phyloP scores from a whole-genome alignment of 1,140 invertebrate genomes.

The Drosophila erecta region DNA sequence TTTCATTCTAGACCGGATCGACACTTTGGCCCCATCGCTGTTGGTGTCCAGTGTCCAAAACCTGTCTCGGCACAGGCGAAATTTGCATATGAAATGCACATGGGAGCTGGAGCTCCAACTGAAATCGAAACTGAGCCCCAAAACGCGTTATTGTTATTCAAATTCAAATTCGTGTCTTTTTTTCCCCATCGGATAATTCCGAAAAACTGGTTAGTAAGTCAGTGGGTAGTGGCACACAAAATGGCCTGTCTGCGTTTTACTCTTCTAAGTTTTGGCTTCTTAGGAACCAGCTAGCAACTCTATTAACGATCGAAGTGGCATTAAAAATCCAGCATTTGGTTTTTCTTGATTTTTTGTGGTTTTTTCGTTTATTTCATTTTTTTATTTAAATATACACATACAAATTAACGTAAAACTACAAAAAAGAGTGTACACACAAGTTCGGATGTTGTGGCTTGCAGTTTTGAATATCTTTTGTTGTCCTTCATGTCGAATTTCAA shows the following conservation, averaged over 20 bases:
- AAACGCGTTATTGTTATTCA: conserved; percentile 81
- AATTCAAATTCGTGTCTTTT: conserved; percentile 67
- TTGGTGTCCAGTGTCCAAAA: conserved; percentile 28
- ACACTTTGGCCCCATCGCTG: conserved; percentile 29
- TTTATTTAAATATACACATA: conserved; percentile 82
- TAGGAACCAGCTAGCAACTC: conserved; percentile 23
- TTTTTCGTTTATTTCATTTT: conserved; percentile 44
- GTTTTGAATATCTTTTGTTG: conserved; percentile 53
- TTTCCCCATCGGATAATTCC: conserved; percentile 51
- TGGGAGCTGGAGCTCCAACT: conserved; percentile 49
- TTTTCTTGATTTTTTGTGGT: conserved; percentile 49
- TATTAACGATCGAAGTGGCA: background rate
- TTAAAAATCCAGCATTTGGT: conserved; percentile 24
- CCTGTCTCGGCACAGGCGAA: conserved; percentile 55
- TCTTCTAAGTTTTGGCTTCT: conserved; percentile 12
- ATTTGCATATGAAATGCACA: conserved; percentile 75
- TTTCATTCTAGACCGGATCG: conserved; percentile 71
- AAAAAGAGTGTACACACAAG: conserved; percentile 72
- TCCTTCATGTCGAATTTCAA: conserved; percentile 25
- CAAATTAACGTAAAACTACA: conserved; percentile 82
- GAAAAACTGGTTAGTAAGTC: conserved; percentile 80
- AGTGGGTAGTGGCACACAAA: conserved; percentile 76
- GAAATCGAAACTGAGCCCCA: conserved; percentile 72
- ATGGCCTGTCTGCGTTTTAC: conserved; percentile 40
- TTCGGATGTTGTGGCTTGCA: conserved; percentile 47